Base-by-base conservation (phyloP, 2,888 invertebrate genomes). In the Ochropleura leucogaster region DNA sequence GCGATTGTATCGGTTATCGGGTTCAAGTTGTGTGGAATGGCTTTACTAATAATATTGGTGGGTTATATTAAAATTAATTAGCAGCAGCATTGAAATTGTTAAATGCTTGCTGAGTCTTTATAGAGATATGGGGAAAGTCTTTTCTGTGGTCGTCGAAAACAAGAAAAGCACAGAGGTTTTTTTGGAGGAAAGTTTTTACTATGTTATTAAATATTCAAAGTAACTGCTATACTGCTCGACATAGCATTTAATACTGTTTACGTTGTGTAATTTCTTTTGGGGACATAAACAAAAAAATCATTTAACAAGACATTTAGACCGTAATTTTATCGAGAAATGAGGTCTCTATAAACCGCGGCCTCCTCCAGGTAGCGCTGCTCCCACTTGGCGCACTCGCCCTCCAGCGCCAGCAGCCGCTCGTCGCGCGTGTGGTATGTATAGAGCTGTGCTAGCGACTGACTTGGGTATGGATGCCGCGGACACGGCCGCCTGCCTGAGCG, bases 1-100 rank as follows among this genome's bases (percentile, higher is more conserved):
- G 42, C 97, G 62, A 68, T 75, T 49, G 14, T 20, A 62, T 66
- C 51, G 40, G 60, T 9, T 20, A 62, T 66, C 51, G 40, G 60
- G 10, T 10, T 42, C 30, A 14, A 55, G 14, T 49, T 3, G 10
- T 8, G 4, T 30, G 8, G 7, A 44, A 12, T 67, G 20, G 20
- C 7, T 44, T 7, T n/a, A 67, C n/a, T 53, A 66, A 51, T 40
- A n/a, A n/a, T 30, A 3, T 14, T n/a, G 18, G 18, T 12, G n/a
- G n/a, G 14, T n/a, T 10, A 0, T 65, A 40, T 40, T 47, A 49
- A 18, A 7, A 49, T 40, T 12, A n/a, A 40, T 51, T 66, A n/a
- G 42, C 18, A 59, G 0, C 9, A n/a, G 40, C n/a, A 47, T 60
- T 40, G 4, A 47, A 60, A 60, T 40, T 8, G 20, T 42, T 53